Percentiles rank a stretch among this genome's conserved stretches.
These are phyloP conservation scores for Lepus oiostolus DNA, from an alignment of 2,797 vertebrate species.

Conservation along the genomic window DNA sequence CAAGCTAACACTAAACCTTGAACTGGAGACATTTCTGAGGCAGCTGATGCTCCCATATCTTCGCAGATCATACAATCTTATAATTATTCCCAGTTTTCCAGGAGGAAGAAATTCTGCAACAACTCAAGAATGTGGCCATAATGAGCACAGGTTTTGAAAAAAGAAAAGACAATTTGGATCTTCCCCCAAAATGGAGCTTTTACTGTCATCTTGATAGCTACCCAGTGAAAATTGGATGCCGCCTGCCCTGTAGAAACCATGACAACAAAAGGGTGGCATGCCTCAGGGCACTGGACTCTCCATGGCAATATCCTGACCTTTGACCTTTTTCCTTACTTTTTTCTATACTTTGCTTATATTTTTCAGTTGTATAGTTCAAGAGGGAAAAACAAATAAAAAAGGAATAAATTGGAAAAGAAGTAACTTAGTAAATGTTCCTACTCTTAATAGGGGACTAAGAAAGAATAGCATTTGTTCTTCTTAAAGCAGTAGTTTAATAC, in stretches of 20 bases:
- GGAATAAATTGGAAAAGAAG: neutral
- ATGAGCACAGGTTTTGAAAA: neutral
- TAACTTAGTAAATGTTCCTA: constrained; percentile 14
- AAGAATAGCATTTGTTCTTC: neutral
- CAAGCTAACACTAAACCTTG: constrained; percentile 29
- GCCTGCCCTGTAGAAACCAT: too few species aligned
- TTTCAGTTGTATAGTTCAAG: neutral
- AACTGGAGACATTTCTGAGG: neutral
- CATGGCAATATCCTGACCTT: neutral
- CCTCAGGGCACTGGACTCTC: neutral
- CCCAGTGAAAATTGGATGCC: too few species aligned
- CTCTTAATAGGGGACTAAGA: constrained; percentile 33
- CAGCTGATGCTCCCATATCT: neutral
- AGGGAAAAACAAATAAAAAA: neutral
- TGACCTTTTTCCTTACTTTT: neutral
- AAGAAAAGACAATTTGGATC: too few species aligned
- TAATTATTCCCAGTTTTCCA: neutral
- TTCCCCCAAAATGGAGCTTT: too few species aligned
- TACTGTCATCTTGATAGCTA: too few species aligned
- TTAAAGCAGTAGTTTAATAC: constrained; percentile 6
- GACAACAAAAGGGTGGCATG: neutral
- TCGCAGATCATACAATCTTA: neutral
- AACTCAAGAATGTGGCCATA: neutral
- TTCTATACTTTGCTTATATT: neutral
- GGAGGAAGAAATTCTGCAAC: neutral